These are phyloP conservation scores for Cephus spinipes DNA, from an alignment of 2,888 invertebrate genomes.

Conservation along the genomic window DNA sequence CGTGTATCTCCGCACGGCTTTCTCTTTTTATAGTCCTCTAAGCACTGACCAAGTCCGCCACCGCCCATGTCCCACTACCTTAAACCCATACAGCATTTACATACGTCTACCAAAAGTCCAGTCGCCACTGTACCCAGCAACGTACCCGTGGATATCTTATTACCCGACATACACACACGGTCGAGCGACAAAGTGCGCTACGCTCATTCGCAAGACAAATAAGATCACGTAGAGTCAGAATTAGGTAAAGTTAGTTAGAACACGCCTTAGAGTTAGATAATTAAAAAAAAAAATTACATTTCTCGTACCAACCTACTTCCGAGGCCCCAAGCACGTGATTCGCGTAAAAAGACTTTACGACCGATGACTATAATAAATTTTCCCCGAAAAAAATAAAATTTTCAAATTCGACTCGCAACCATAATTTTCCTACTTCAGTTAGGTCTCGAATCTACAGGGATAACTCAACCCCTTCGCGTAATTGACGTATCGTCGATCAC, in stretches of 20 bases:
- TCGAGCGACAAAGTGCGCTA: not conserved
- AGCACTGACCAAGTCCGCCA: slow-evolving; percentile 43
- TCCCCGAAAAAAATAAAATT: too few relatives aligned
- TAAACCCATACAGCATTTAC: not conserved
- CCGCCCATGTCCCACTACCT: slow-evolving; percentile 18
- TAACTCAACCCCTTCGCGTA: too few relatives aligned
- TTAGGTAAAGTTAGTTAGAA: too few relatives aligned
- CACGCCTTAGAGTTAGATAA: not conserved
- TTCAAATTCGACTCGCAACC: too few relatives aligned
- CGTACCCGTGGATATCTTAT: not conserved
- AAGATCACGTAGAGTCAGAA: not conserved
- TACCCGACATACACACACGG: not conserved
- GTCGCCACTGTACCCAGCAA: not conserved
- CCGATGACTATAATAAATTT: not conserved
- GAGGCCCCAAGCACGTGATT: too few relatives aligned
- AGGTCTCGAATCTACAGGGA: too few relatives aligned
- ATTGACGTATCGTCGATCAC: too few relatives aligned
- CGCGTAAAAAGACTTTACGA: not conserved
- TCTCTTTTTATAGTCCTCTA: slow-evolving; percentile 60
- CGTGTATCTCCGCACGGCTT: slow-evolving; percentile 41
- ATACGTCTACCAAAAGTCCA: not conserved
- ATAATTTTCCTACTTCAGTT: too few relatives aligned
- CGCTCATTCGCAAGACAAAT: not conserved
- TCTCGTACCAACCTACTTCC: not conserved
- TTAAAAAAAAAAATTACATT: too few relatives aligned